Percentiles rank a stretch among this genome's conserved stretches.
These are phyloP conservation scores for Anolis apletophallus DNA, from an alignment of 2,797 vertebrate genomes.

Conservation along the genomic window DNA sequence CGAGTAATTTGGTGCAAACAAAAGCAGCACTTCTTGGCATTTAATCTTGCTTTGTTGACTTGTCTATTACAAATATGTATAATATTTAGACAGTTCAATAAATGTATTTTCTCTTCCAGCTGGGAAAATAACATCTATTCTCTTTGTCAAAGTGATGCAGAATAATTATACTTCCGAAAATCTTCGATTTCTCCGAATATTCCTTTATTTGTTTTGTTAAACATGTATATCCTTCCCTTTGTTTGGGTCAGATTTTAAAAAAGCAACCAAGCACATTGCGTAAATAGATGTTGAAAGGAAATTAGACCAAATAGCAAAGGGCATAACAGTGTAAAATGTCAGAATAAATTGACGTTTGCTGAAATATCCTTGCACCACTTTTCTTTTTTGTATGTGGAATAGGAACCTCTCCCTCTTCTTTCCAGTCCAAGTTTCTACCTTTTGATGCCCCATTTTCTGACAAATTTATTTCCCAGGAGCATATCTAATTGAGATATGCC, in stretches of 20 bases:
- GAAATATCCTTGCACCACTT: too few relatives aligned
- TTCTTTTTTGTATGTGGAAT: too few relatives aligned
- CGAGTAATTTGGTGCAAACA: conserved; percentile 68
- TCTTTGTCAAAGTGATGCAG: background rate
- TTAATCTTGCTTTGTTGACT: fast-evolving
- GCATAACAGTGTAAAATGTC: background rate
- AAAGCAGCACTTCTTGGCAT: fast-evolving
- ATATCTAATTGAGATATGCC: too few relatives aligned
- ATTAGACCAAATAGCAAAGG: background rate
- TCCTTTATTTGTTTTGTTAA: background rate
- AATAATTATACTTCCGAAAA: background rate
- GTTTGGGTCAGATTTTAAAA: background rate
- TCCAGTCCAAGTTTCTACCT: too few relatives aligned
- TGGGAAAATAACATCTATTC: conserved; percentile 29
- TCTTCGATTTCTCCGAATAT: background rate
- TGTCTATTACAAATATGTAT: conserved; percentile 77
- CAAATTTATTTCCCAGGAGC: too few relatives aligned
- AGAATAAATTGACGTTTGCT: background rate
- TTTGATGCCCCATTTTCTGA: too few relatives aligned
- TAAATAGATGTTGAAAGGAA: background rate
- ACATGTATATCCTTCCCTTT: background rate
- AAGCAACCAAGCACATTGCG: background rate
- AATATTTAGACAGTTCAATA: conserved; percentile 59
- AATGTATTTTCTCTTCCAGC: conserved; percentile 52
- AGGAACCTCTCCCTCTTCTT: too few relatives aligned